Evolutionary conservation across 2,797 vertebrate genomes (phyloP).

Genomic region (Melanogrammus aeglefinus): DNA sequence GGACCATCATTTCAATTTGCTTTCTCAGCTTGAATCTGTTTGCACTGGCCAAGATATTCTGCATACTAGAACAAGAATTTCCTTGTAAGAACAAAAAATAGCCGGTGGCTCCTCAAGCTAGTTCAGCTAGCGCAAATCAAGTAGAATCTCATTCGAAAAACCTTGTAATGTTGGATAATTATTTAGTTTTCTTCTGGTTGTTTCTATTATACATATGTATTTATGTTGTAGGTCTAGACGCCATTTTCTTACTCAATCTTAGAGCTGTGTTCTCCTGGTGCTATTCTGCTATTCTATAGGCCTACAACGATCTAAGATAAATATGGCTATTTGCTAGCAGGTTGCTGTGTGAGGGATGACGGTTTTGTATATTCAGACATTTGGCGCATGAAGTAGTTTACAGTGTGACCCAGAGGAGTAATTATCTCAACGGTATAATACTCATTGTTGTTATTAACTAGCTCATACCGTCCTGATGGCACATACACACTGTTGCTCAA

Average conservation of each 20-base stretch:
- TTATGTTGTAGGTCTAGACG: too few species aligned
- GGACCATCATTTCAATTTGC: conserved; percentile 35
- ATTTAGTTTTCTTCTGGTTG: too few species aligned
- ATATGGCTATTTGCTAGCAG: neutral
- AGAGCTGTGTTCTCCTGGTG: too few species aligned
- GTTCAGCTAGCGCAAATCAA: too few species aligned
- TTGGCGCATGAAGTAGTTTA: conserved; percentile 51
- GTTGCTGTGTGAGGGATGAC: too few species aligned
- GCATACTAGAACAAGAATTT: conserved; percentile 39
- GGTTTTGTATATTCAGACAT: conserved; percentile 1
- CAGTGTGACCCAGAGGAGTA: conserved; percentile 51
- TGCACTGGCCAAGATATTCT: conserved; percentile 32
- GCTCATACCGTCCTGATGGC: conserved; percentile 57
- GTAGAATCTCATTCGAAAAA: too few species aligned
- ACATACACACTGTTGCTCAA: conserved; percentile 53
- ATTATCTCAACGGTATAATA: conserved; percentile 46
- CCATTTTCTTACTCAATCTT: too few species aligned
- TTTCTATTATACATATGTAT: neutral
- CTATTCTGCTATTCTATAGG: too few species aligned
- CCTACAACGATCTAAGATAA: neutral
- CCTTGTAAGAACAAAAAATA: neutral
- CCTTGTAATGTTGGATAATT: too few species aligned
- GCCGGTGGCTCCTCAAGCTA: too few species aligned
- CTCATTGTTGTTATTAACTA: conserved; percentile 67
- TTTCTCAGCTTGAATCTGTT: conserved; percentile 43